Evolutionary conservation across 2,113 vertebrate species (phyloP).

Genomic region (Platanista minor): DNA sequence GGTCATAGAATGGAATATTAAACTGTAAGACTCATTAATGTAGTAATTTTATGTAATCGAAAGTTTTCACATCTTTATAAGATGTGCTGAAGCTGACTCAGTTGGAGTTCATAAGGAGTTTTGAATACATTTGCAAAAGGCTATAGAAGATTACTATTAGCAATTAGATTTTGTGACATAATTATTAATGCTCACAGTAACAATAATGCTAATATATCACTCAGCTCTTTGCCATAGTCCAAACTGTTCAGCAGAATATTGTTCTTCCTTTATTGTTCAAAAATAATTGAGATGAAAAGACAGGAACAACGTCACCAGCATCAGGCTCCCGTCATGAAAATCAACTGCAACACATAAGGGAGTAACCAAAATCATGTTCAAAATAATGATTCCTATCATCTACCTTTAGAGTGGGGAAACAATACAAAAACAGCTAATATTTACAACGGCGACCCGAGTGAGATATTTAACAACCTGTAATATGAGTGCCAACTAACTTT

Average conservation of each 20-base stretch:
- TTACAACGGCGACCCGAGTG: neutral
- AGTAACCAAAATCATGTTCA: neutral
- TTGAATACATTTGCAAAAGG: neutral
- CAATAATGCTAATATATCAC: neutral
- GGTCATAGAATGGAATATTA: neutral
- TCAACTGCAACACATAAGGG: neutral
- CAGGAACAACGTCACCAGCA: neutral
- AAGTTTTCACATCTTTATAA: neutral
- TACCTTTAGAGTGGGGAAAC: neutral
- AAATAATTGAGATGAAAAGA: conserved; percentile 28
- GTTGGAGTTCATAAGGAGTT: neutral
- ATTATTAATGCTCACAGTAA: neutral
- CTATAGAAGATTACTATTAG: neutral
- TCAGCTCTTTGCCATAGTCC: neutral
- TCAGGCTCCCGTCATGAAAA: neutral
- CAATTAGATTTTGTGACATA: neutral
- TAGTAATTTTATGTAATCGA: neutral
- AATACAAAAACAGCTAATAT: neutral
- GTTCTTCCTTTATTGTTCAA: neutral
- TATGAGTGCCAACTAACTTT: neutral
- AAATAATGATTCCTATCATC: neutral
- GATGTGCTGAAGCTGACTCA: neutral
- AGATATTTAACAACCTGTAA: neutral
- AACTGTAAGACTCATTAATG: neutral
- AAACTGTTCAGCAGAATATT: neutral